Evolutionary conservation across 2,888 invertebrate species (phyloP), one percentile per base, ranked within the genome.

Genomic region (Drosophila anomalata): DNA sequence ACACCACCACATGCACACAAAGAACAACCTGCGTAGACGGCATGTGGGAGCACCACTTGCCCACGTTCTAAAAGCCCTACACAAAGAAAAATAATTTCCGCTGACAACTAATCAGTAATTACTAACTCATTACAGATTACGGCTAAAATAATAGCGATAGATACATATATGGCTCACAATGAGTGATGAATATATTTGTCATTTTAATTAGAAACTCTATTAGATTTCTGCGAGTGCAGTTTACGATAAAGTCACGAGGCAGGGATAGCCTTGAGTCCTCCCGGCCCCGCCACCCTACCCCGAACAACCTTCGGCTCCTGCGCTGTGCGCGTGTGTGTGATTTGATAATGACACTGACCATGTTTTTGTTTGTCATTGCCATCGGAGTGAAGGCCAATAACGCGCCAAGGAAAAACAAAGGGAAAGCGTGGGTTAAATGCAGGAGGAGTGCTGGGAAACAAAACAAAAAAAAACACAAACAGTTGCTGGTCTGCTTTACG

Each of bases 31-130:
- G 87, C 81, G 87, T 84, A 80, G 82, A 75, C 68, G 83, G 74
- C 71, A 58, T 77, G 84, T 85, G 88, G 84, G 84, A 66, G 88
- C 85, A 85, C 88, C 48, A 68, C 86, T 71, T 66, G 72, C 70
- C 68, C 59, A 69, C 70, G 61, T 56, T 61, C 31, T 29, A 71
- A 44, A 51, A 39, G 60, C 51, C 33, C 20, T 69, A 24, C 61
- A 61, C 50, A 60, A 24, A 41, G 17, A 31, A 31, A 58, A 51
- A 33, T 12, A 44, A 33, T 17, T 33, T 14, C 20, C 29, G 22
- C 17, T 41, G 48, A 9, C 24, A 36, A n/a, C 7, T 36, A n/a
- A n/a, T 36, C n/a, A n/a, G 4, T 36, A 36, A 36, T 36, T n/a
- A 36, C 11, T 22, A 3, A 4, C 22, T 22, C 22, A 24, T 4